These are phyloP conservation scores for Morpho helenor DNA, from an alignment of 2,888 invertebrate genomes.

Conservation along the genomic window DNA sequence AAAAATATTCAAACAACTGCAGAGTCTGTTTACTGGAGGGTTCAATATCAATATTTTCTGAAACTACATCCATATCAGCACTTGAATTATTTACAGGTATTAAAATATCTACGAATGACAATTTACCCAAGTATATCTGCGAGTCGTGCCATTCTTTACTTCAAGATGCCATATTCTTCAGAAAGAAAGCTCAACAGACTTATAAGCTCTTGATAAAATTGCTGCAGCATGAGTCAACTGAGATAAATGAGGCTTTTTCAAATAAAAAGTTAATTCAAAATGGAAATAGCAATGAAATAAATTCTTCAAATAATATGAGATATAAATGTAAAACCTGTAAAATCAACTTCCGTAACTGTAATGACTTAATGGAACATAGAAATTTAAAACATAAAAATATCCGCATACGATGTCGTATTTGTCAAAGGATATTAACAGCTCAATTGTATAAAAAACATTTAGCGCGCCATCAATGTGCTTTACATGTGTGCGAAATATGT, in stretches of 20 bases:
- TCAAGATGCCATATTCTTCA: constrained; percentile 43
- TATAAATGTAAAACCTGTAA: constrained; percentile 6
- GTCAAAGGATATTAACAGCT: constrained; percentile 34
- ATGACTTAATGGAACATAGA: constrained; percentile 35
- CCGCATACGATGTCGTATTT: constrained; percentile 37
- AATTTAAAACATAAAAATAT: constrained; percentile 32
- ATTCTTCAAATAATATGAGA: not conserved
- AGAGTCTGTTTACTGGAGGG: constrained; percentile 33
- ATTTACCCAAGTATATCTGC: constrained; percentile 47
- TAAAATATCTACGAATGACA: constrained; percentile 39
- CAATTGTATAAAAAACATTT: constrained; percentile 43
- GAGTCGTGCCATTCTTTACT: constrained; percentile 40
- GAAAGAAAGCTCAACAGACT: constrained; percentile 44
- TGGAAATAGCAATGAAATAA: too few relatives aligned
- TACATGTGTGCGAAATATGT: constrained; percentile 50
- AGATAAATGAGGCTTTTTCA: too few relatives aligned
- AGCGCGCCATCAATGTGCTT: constrained; percentile 36
- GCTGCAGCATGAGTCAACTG: too few relatives aligned
- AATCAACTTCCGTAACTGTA: constrained; percentile 26
- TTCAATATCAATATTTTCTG: constrained; percentile 21
- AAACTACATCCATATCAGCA: not conserved
- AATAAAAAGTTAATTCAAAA: not conserved
- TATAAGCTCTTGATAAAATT: too few relatives aligned
- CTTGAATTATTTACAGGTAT: constrained; percentile 33
- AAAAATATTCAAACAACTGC: constrained; percentile 4